Evolutionary conservation across 35 echinoderm and acorn worm species (phyloP).

Genomic region (Strongylocentrotus purpuratus): DNA sequence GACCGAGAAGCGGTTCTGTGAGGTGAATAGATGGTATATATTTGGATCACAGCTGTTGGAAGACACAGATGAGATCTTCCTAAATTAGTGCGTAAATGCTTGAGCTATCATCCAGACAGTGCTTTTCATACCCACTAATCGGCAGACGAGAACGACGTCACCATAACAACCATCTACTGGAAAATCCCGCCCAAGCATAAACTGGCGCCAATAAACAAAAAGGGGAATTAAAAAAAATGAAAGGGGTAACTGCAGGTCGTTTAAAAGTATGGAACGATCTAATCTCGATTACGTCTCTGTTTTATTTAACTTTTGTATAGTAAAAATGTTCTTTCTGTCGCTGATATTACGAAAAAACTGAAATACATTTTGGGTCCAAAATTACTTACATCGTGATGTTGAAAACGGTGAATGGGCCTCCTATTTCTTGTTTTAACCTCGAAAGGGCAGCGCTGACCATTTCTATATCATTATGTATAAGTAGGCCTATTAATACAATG

Average conservation of each 20-base stretch:
- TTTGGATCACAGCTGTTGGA: slow-evolving; percentile 8
- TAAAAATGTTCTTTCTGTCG: no score
- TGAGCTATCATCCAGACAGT: not conserved
- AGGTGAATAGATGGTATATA: not conserved
- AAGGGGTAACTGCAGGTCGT: not conserved
- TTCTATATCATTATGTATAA: no score
- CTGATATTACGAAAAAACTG: no score
- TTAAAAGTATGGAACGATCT: not conserved
- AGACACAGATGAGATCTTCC: not conserved
- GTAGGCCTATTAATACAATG: no score
- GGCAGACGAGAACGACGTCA: not conserved
- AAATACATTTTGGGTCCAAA: no score
- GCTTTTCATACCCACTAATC: not conserved
- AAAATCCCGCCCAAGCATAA: not conserved
- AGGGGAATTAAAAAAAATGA: not conserved
- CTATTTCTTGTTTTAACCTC: no score
- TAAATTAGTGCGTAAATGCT: slow-evolving; percentile 5
- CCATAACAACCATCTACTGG: not conserved
- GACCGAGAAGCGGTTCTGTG: not conserved
- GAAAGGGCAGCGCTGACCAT: no score
- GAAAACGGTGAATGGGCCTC: no score
- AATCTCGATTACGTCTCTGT: no score
- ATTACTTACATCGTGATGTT: no score
- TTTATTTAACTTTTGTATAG: no score
- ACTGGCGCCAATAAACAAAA: not conserved